Evolutionary conservation across 2,888 invertebrate genomes (phyloP), one percentile per base, ranked within the genome.

Genomic region (Falcaria lacertinaria): DNA sequence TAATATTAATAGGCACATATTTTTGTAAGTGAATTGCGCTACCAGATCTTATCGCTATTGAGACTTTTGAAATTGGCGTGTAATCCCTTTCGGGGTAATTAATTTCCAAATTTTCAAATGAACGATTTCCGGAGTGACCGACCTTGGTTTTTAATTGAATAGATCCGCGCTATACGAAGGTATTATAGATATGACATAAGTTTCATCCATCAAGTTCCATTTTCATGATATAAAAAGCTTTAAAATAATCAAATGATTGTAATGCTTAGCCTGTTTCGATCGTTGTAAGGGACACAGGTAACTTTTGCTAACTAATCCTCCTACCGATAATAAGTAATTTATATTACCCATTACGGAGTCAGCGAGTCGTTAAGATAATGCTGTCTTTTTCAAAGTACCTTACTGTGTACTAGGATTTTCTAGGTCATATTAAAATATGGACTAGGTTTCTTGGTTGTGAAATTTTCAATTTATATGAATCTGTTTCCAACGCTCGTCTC

Each of bases 281-380:
- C 50, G 55, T 58, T 54, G 45, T 58, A 51, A 43, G 50, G 54
- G 54, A 58, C 64, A 60, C 62, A 65, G 56, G 56, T 70, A 67
- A 61, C 67, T 67, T 60, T 48, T 53, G 69, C 49, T 72, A 77
- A 75, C 69, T 70, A 66, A 62, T 64, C 58, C 57, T 64, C 50
- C 54, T 52, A 50, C 64, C 63, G 74, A 77, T 77, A 78, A 76
- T 77, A 74, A 75, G 76, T 72, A 79, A 83, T 82, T 80, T 80
- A 82, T 80, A 74, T 74, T 70, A 74, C 59, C 78, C 78, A 78
- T 81, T 81, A 76, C 56, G 63, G 72, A 67, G 75, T 76, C 74
- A 76, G 69, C 64, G 63, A 67, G 67, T 66, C 74, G 67, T 81
- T 79, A 73, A 80, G 80, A 80, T 82, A 77, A 80, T 69, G 65